Evolutionary conservation across 2,888 invertebrate genomes (phyloP), one percentile per base, ranked within the genome.

Genomic region (Andrena haemorrhoa): DNA sequence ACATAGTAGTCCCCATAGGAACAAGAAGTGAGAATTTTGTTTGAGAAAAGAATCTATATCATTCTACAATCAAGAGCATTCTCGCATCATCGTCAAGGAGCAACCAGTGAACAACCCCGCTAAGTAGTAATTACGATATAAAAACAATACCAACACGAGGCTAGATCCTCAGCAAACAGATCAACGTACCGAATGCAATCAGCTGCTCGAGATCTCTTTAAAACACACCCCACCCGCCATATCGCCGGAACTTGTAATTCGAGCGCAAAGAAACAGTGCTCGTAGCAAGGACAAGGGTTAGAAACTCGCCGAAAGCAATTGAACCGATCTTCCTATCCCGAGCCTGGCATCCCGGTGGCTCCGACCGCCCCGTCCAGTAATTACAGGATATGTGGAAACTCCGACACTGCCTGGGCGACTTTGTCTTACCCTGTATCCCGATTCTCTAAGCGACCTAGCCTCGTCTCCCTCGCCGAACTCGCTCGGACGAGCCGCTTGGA

Each of bases 291-390:
- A 79, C 81, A 75, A 56, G 29, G 70, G 74, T 53, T 75, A 71
- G 81, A 49, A 80, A 82, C 81, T 75, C 61, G 71, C 58, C 75
- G 74, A 82, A 80, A 82, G 81, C 81, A 81, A 82, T 81, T 75
- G 82, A 60, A 75, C 68, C 70, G 68, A 79, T 70, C 81, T 81
- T 26, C 35, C 58, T 33, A 12, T 47, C 33, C 20, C 33, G 70
- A 65, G 71, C 71, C 65, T 51, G 16, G 16, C 47, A 23, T 31
- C 33, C 65, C n/a, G 53, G 16, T 29, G 8, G 61, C 58, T 16
- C 10, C 26, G 23, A 23, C 65, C n/a, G 58, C 58, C 73, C 69
- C 31, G 65, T 81, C 61, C 74, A 58, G 69, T 82, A 83, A 84
- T 84, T 82, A 82, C 75, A 74, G 78, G 68, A 79, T 76, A 79